Evolutionary conservation across 2,797 vertebrate genomes (phyloP).

Genomic region (Paedocypris micromegethes): DNA sequence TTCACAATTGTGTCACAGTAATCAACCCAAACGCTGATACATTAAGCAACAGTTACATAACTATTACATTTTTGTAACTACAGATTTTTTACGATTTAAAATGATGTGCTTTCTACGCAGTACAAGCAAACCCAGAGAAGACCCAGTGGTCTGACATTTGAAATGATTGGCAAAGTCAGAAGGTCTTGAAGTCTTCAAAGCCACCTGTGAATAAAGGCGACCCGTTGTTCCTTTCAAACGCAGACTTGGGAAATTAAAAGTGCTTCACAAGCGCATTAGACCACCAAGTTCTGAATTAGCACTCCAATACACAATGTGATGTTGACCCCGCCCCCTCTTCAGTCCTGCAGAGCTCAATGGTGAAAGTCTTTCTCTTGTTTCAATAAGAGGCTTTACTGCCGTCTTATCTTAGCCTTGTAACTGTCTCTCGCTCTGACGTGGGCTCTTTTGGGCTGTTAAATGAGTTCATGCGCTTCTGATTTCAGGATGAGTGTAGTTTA

Average conservation of each 20-base stretch:
- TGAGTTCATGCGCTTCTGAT: not conserved
- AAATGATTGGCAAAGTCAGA: constrained; percentile 22
- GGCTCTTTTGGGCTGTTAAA: constrained; percentile 28
- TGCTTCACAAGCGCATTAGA: constrained; percentile 90
- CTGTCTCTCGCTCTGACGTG: constrained; percentile 21
- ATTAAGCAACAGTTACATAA: too few species aligned
- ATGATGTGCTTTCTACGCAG: too few species aligned
- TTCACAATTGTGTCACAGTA: too few species aligned
- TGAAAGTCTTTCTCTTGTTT: constrained; percentile 32
- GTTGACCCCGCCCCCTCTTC: constrained; percentile 50
- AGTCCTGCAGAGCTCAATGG: constrained; percentile 24
- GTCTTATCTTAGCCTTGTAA: constrained; percentile 30
- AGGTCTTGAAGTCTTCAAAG: constrained; percentile 73
- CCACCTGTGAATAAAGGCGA: constrained; percentile 88
- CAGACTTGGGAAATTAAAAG: constrained; percentile 91
- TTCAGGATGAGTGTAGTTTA: not conserved
- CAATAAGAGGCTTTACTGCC: constrained; percentile 27
- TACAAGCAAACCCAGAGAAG: too few species aligned
- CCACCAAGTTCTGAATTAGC: constrained; percentile 92
- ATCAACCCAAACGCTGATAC: too few species aligned
- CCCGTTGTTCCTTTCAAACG: constrained; percentile 93
- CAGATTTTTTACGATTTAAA: too few species aligned
- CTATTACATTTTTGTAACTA: too few species aligned
- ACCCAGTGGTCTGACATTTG: constrained; percentile 23
- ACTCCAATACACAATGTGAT: constrained; percentile 88